These are phyloP conservation scores for Coreius guichenoti DNA, from an alignment of 2,797 vertebrate genomes.

Conservation along the genomic window DNA sequence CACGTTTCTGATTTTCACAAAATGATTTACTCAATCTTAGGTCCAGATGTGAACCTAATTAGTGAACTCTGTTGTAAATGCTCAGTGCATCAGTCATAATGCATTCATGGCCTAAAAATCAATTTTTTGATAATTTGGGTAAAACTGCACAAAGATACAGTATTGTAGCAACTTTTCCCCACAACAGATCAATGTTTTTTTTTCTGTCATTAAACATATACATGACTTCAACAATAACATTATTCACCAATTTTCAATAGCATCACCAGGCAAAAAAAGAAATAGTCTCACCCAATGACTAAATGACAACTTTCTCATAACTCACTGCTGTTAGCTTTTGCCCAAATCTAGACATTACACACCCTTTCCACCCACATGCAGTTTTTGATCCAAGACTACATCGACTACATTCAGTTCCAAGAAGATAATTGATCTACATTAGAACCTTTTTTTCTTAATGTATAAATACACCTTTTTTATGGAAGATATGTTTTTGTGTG, in stretches of 20 bases:
- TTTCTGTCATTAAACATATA: neutral
- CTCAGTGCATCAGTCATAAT: too few species aligned
- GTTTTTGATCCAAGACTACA: neutral
- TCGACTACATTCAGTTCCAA: neutral
- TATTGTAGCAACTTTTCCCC: neutral
- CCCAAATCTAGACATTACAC: neutral
- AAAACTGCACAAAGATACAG: neutral
- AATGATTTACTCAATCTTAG: neutral
- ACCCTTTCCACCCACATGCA: neutral
- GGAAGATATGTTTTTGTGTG: neutral
- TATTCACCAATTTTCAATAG: neutral
- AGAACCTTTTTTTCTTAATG: neutral
- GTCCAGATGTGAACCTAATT: neutral
- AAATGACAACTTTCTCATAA: neutral
- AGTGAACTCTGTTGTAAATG: too few species aligned
- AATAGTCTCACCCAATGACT: neutral
- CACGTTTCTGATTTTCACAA: neutral
- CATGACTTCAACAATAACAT: neutral
- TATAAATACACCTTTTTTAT: neutral
- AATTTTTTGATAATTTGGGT: neutral
- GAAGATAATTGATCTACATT: neutral
- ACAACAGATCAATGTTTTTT: neutral
- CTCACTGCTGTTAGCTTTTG: neutral
- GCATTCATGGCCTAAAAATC: neutral
- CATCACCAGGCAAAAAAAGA: neutral